Evolutionary conservation across 2,888 invertebrate genomes (phyloP), one percentile per base, ranked within the genome.

Genomic region (Cheilosia impressa): DNA sequence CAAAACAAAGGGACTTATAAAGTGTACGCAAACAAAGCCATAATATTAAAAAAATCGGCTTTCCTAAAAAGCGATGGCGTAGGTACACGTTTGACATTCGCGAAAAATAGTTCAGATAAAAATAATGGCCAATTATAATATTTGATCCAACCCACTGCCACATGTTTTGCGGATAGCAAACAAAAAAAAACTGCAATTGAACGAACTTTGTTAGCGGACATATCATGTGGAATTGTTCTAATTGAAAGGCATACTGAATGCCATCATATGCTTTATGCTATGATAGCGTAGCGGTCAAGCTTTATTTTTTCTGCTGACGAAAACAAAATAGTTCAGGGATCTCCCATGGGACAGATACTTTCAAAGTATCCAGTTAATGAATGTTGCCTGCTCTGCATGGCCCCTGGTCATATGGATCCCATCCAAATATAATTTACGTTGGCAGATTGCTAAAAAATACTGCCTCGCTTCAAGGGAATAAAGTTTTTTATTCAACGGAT

Each of bases 401-500:
- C 45, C 62, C 55, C 19, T 27, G 71, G 53, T 72, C 78, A 83
- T 66, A n/a, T 73, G 82, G 65, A 72, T 60, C 66, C 34, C 41
- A 24, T 55, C 43, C 38, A 53, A 62, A 68, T 63, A 82, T 50
- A 71, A 77, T 60, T 72, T 66, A 52, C 24, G 62, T 13, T 38
- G 38, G 47, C 55, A 47, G 75, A 50, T 63, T 63, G 43, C 41
- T 43, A 17, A 53, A 65, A 76, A 69, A 22, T 10, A 57, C 17
- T 55, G 10, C 17, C 47, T 55, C 4, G 53, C 9, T 41, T 45
- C 22, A 52, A 34, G 45, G 13, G 34, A 43, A 65, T 17, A 78
- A 66, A 60, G n/a, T 57, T 63, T 75, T 34, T 2, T 38, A 22
- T 22, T 71, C 53, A 10, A 17, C n/a, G 22, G 10, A 43, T 31